Evolutionary conservation across 2,113 vertebrate genomes (phyloP).

Genomic region (Malaclemys terrapin): DNA sequence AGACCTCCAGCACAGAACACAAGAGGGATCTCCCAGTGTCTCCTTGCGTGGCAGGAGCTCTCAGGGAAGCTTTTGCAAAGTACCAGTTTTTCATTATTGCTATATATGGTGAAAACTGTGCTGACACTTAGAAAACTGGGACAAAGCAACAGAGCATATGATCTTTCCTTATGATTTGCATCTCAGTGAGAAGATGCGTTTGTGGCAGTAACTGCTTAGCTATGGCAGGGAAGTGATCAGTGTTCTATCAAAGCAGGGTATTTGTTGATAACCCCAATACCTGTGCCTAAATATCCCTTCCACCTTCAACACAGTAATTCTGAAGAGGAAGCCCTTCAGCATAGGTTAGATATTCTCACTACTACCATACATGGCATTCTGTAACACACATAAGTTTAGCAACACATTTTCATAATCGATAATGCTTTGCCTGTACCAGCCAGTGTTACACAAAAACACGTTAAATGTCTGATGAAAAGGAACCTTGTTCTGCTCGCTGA

Average conservation of each 20-base stretch:
- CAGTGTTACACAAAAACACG: slow-evolving; percentile 11
- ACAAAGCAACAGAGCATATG: not conserved
- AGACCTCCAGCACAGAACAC: not conserved
- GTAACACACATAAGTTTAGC: not conserved
- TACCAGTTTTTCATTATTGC: not conserved
- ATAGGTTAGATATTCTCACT: not conserved
- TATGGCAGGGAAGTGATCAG: not conserved
- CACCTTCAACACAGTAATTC: not conserved
- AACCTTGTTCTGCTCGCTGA: not conserved
- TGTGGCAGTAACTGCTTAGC: not conserved
- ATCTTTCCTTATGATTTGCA: not conserved
- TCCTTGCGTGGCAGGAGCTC: not conserved
- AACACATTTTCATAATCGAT: not conserved
- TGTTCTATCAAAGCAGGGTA: not conserved
- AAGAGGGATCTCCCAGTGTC: not conserved
- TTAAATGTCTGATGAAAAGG: not conserved
- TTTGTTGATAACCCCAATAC: not conserved
- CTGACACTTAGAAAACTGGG: not conserved
- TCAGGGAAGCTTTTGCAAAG: not conserved
- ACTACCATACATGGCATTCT: not conserved
- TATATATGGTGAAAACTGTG: not conserved
- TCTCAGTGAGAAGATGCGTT: not conserved
- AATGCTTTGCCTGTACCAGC: not conserved
- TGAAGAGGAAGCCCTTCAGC: not conserved
- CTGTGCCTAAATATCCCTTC: not conserved